phyloP scores from a whole-genome alignment of 37 sponge, comb jelly and placozoan species.

The Eunapius fragilis region DNA sequence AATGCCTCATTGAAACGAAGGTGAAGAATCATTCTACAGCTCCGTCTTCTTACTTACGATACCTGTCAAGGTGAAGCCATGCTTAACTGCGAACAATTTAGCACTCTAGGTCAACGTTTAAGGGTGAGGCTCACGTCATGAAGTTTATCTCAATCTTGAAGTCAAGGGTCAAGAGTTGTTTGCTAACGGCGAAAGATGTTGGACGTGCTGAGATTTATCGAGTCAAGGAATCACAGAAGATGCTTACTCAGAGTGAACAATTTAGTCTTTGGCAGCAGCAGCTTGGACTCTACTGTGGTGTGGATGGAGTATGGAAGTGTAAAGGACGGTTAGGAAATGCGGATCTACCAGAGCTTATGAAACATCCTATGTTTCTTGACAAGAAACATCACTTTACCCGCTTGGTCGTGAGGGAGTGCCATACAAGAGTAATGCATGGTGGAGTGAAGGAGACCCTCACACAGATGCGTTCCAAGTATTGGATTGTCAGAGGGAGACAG shows the following conservation, averaged over 20 bases:
- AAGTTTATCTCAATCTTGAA: constrained; percentile 18
- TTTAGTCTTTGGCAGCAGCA: constrained; percentile 12
- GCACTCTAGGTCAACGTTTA: constrained; percentile 4
- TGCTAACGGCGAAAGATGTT: not conserved
- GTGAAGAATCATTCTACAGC: not conserved
- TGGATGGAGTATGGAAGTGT: constrained; percentile 25
- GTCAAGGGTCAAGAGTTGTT: not conserved
- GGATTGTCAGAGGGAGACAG: constrained; percentile 23
- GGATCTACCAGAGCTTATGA: not conserved
- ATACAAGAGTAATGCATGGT: constrained; percentile 10
- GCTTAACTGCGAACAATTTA: constrained; percentile 18
- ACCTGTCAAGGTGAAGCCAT: not conserved
- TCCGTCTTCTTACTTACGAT: not conserved
- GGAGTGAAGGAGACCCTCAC: constrained; percentile 33
- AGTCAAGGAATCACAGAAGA: constrained; percentile 17
- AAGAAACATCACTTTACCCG: constrained; percentile 20
- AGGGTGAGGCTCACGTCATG: constrained; percentile 25
- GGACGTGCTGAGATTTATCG: not conserved
- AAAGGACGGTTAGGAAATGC: constrained; percentile 32
- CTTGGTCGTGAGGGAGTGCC: constrained; percentile 17
- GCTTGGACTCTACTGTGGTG: constrained; percentile 13
- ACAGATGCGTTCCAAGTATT: constrained; percentile 20
- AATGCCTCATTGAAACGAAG: constrained; percentile 3
- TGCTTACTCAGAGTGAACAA: not conserved
- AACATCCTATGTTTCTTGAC: constrained; percentile 23